Conservation (phyloP, 2,888 invertebrate species). For the Nemapogon koenigi region DNA sequence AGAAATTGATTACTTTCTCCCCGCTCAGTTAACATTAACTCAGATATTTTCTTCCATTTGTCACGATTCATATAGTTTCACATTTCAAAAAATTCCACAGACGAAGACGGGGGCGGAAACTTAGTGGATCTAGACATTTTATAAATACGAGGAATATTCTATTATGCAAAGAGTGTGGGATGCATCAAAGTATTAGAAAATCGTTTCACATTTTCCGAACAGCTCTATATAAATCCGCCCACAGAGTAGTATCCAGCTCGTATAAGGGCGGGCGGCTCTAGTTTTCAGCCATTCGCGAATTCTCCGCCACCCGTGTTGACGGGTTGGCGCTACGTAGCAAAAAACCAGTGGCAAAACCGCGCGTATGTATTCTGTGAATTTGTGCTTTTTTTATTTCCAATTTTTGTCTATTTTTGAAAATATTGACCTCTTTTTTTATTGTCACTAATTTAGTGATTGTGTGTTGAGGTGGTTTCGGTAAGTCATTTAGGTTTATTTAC, state of each 20-base stretch:
- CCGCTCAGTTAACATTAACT: no score
- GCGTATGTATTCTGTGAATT: slow-evolving; percentile 41
- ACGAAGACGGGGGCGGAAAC: no score
- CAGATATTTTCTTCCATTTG: no score
- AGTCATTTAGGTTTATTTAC: neutral
- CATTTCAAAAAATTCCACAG: no score
- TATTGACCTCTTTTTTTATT: neutral
- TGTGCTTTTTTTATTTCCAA: slow-evolving; percentile 5
- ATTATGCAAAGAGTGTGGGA: no score
- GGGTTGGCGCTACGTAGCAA: slow-evolving; percentile 32
- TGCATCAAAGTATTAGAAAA: no score
- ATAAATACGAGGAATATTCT: no score
- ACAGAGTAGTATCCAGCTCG: slow-evolving; percentile 31
- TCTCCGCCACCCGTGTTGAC: slow-evolving; percentile 42
- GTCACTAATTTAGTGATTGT: neutral
- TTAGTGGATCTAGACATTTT: no score
- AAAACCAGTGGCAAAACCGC: slow-evolving; percentile 31
- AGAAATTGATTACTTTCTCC: no score
- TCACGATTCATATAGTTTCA: no score
- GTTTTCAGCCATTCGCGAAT: slow-evolving; percentile 38
- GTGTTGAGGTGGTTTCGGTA: no score
- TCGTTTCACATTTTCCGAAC: no score
- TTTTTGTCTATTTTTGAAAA: slow-evolving; percentile 10
- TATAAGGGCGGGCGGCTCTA: slow-evolving; percentile 42
- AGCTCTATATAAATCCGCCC: slow-evolving; percentile 33